These are phyloP conservation scores for Acleris holmiana DNA, from an alignment of 2,888 invertebrate genomes.

Conservation along the genomic window DNA sequence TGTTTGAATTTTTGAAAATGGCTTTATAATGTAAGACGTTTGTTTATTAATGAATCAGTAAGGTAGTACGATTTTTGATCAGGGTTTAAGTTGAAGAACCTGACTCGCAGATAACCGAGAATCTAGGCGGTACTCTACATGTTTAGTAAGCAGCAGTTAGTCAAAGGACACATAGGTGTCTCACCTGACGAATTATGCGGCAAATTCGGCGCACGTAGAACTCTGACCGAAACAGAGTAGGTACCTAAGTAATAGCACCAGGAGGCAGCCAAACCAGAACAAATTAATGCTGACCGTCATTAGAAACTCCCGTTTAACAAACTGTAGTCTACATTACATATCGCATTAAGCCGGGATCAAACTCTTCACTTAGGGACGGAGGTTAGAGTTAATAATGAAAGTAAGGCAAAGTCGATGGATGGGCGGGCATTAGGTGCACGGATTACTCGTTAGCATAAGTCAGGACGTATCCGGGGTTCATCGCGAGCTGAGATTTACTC, in stretches of 20 bases:
- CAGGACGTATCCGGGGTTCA: conserved; percentile 49
- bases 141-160: too few relatives aligned
- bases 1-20: too few relatives aligned
- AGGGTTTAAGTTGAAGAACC: too few relatives aligned
- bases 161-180: conserved; percentile 2
- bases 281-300: conserved; percentile 35
- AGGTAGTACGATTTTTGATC: too few relatives aligned
- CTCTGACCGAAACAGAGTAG: conserved; percentile 15
- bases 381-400: conserved; percentile 30
- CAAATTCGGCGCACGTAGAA: conserved; percentile 23
- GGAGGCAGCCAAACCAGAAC: conserved; percentile 22
- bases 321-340: conserved; percentile 30
- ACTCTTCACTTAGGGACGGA: conserved; percentile 13
- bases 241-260: background rate
- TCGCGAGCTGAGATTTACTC: conserved; percentile 50
- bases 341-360: conserved; percentile 18
- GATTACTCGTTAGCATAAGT: conserved; percentile 48
- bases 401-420: conserved; percentile 37
- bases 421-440: conserved; percentile 41
- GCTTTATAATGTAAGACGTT: too few relatives aligned
- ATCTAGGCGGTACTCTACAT: too few relatives aligned
- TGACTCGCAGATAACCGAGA: too few relatives aligned
- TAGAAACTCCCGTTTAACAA: conserved; percentile 36
- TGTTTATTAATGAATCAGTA: too few relatives aligned
- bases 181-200: conserved; percentile 29